Evolutionary conservation across 2,888 invertebrate genomes (phyloP), one percentile per base, ranked within the genome.

Genomic region (Habrosyne pyritoides): DNA sequence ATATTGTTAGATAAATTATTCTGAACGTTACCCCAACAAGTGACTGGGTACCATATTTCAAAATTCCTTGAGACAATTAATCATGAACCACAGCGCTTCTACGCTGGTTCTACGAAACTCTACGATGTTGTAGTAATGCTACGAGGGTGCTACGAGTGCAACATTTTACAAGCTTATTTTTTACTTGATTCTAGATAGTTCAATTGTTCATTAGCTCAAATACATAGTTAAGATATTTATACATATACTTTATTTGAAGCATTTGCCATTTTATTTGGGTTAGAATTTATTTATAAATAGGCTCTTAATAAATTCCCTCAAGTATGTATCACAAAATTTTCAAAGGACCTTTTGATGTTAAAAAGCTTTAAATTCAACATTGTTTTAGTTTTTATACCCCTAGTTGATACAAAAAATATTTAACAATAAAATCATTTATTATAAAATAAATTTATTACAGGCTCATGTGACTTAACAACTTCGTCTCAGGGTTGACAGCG

Each of bases 1-100:
- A 50, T 50, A 50, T 50, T 28, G 21, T 10, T 21, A 30, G 30
- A 50, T 50, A 28, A 50, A 50, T 30, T 28, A 28, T 28, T 28
- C 28, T 28, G 28, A 12, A 10, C 50, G 28, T 30, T 30, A 21
- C 28, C 28, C 50, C 28, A 50, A 50, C 50, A 50, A 50, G 50
- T 50, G 50, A 50, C 50, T 49, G 50, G 28, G 28, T 50, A 18
- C 50, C 50, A 50, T 50, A 28, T 50, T 50, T 30, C 50, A 50
- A 12, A 21, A 24, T 28, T 50, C 28, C 50, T 50, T 30, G 50
- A 21, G 30, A 50, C 26, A 30, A 50, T 50, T 50, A 28, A 50
- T 50, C 50, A 50, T 21, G n/a, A 12, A 28, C 18, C 28, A 50
- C 50, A 12, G 28, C 28, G 21, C 6, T 49, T 26, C 28, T 28